Base-by-base conservation (phyloP, 2,113 vertebrate species). In the Probosciger aterrimus region DNA sequence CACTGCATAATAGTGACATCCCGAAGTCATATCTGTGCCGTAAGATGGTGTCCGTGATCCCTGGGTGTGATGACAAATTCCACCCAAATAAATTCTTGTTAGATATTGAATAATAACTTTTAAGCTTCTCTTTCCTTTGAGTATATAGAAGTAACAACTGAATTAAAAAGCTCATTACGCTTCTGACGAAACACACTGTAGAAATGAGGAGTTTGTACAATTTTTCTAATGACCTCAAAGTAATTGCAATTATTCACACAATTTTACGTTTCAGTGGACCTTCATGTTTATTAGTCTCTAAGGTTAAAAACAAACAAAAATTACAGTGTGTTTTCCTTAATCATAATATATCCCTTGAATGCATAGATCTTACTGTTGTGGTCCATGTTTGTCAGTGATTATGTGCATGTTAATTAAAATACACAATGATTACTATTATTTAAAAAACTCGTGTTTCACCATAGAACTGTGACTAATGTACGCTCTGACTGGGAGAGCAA, bases 21-120 rank as follows among this genome's bases (percentile, higher is more conserved):
- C 18, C 2, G 0, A 14, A 4, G 33, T 17, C 18, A 2, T 18
- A 5, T 9, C 59, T 12, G 28, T 8, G 60, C 49, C 14, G 18
- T 28, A 2, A 28, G 27, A 11, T 39, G 47, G 41, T 30, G 27
- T 23, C 46, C 1, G 0, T 37, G 30, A 10, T 16, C 28, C 10
- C 24, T 24, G 31, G 19, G 1, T 37, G 27, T 1, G 9, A 6
- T 22, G 41, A 8, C 6, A 1, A 16, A 31, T 35, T 52, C 33
- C 28, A 14, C 39, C 55, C 39, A 28, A 12, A 44, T 31, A 50
- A 46, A 62, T 46, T 63, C 8, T 4, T 49, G 10, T 31, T 33
- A 10, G 27, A 18, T 53, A 33, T 10, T 44, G 53, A 37, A 11
- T 8, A 43, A 25, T 11, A 52, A 25, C 10, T 68, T 59, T 77